phyloP scores from a whole-genome alignment of 2,888 invertebrate species.

The Siphlonurus alternatus region DNA sequence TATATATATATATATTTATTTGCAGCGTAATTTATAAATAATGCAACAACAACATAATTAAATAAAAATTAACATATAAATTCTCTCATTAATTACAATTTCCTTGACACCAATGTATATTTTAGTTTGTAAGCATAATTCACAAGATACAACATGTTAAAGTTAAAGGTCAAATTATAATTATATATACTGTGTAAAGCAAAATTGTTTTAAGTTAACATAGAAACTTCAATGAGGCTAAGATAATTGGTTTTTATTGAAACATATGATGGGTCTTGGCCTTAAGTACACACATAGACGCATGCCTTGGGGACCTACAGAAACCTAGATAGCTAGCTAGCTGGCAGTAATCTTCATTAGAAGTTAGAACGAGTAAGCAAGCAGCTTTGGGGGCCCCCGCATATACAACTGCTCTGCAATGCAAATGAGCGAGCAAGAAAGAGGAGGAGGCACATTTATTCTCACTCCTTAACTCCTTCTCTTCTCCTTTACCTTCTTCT shows the following conservation, averaged over 20 bases:
- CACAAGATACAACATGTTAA: no score
- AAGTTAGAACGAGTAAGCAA: background rate
- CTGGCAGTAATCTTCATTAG: background rate
- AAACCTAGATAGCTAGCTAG: no score
- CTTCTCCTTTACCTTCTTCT: background rate
- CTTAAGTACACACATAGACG: background rate
- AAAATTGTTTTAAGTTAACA: no score
- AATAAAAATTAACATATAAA: no score
- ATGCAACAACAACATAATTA: no score
- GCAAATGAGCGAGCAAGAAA: background rate
- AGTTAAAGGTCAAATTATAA: no score
- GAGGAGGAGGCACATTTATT: background rate
- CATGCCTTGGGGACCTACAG: background rate
- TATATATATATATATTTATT: no score
- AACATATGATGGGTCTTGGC: background rate
- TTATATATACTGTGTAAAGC: no score
- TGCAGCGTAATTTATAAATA: no score
- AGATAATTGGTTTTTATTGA: conserved; percentile 3
- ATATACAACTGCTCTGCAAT: conserved; percentile 1
- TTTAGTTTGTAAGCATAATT: no score
- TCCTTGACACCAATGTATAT: no score
- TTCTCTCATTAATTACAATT: no score
- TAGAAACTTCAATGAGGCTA: background rate
- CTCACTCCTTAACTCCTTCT: conserved; percentile 3
- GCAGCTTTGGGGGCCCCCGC: background rate